phyloP scores from a whole-genome alignment of 2,113 vertebrate species.

The Cryptoleucopteryx plumbea region DNA sequence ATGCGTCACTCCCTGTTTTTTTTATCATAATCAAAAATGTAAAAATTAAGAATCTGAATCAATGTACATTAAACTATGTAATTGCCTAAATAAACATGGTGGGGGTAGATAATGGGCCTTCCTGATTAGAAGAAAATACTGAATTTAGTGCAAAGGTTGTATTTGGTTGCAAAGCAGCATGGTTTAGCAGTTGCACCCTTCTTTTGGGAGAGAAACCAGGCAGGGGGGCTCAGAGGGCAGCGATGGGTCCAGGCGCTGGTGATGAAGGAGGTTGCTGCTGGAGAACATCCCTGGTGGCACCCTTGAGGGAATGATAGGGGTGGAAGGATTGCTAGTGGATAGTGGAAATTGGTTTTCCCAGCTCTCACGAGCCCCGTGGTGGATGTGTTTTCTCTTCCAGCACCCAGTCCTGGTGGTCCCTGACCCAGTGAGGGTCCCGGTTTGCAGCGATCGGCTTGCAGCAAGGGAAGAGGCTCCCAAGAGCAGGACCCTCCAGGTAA shows the following conservation, averaged over 20 bases:
- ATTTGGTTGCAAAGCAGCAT: background rate
- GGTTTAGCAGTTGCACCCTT: background rate
- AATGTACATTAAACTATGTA: background rate
- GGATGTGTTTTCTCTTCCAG: background rate
- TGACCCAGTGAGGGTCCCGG: background rate
- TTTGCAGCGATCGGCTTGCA: background rate
- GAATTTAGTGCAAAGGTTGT: background rate
- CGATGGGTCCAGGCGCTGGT: rapidly evolving
- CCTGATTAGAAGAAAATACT: background rate
- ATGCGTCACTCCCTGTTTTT: background rate
- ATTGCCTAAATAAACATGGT: constrained; percentile 7
- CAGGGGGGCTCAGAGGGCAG: no score
- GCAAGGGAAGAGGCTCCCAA: background rate
- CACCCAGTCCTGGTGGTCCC: background rate
- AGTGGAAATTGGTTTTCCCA: background rate
- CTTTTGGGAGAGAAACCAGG: background rate
- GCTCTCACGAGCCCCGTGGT: rapidly evolving
- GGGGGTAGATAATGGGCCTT: background rate
- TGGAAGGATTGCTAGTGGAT: background rate
- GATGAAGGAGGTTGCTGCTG: background rate
- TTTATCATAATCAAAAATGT: constrained; percentile 22
- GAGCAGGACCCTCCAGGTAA: background rate
- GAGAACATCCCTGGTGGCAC: background rate
- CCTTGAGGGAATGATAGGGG: background rate
- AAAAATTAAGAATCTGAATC: constrained; percentile 23